Base-by-base conservation (phyloP, 92 coral and sea anemone genomes). In the Phymanthus crucifer region DNA sequence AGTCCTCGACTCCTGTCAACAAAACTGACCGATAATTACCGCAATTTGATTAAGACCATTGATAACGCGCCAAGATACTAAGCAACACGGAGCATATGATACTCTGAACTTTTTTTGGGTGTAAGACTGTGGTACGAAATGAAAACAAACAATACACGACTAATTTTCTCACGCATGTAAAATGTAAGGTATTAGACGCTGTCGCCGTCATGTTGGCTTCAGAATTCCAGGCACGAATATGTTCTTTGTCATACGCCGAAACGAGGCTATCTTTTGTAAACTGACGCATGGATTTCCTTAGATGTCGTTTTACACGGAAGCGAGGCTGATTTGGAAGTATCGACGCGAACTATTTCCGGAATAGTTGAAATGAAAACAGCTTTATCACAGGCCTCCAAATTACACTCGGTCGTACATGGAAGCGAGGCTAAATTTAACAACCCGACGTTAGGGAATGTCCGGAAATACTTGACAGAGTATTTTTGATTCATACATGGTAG, bases 321-420 rank as follows among this genome's bases (percentile, higher is more conserved):
- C 74, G 74, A 70, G 74, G 74, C 74, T 70, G 26, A 8, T 70
- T 70, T 70, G n/a, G n/a, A n/a, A n/a, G n/a, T n/a, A n/a, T n/a
- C n/a, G n/a, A n/a, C n/a, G n/a, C n/a, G n/a, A n/a, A n/a, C n/a
- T n/a, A n/a, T n/a, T n/a, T n/a, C n/a, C n/a, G n/a, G n/a, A n/a
- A n/a, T n/a, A n/a, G n/a, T n/a, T n/a, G n/a, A n/a, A n/a, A n/a
- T n/a, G n/a, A n/a, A n/a, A n/a, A n/a, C n/a, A n/a, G n/a, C n/a
- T n/a, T n/a, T n/a, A n/a, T n/a, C n/a, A n/a, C 73, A 69, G 43
- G 48, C 45, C 43, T 34, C 16, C 0, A 57, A n/a, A 57, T n/a
- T 2, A 17, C 12, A 19, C 50, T 70, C 54, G 74, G 32, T 38
- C 45, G 4, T 70, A 14, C 74, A 70, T n/a, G n/a, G 74, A n/a